Evolutionary conservation across 2,888 invertebrate genomes (phyloP), one percentile per base, ranked within the genome.

Genomic region (Lasioglossum villosulum): DNA sequence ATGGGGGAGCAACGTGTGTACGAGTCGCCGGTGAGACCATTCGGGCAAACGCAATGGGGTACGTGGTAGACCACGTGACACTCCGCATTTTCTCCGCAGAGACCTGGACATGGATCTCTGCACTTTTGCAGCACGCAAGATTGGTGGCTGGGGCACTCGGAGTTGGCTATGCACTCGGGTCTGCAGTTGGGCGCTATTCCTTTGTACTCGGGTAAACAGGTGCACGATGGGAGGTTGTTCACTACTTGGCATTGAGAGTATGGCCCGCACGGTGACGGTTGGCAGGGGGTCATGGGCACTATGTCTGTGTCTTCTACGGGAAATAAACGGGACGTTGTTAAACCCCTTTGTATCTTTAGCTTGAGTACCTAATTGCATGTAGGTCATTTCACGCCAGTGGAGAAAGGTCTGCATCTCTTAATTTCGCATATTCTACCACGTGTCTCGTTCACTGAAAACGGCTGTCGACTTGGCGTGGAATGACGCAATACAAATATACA

Each of bases 171-270:
- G 94, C 98, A 98, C 94, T 98, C 97, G 0, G 97, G 97, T 88
- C 97, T 96, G 93, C 98, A 98, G 89, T 96, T 96, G 14, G 98
- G 97, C 48, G 98, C 97, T 39, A 96, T 96, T 34, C 97, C 97
- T 73, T 96, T 96, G 94, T 97, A 98, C 66, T 97, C 96, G 4
- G 96, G 96, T 19, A 97, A 95, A 92, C 98, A 98, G 6, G 97
- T 96, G 91, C 98, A 98, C 52, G 96, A 96, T 1, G 97, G 96
- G 75, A 96, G 96, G 75, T 96, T 95, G 80, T 96, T 95, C 12
- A 95, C 91, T 72, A 95, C 95, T 83, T 94, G 96, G 90, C 97
- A 97, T 91, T 96, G 94, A 59, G 97, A 95, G 93, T 97, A 96
- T 6, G 96, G 96, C 39, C 97, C 97, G 91, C 97, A 96, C 19